Evolutionary conservation across 2,797 vertebrate genomes (phyloP), one percentile per base, ranked within the genome.

Genomic region (Ambastaia sidthimunki): DNA sequence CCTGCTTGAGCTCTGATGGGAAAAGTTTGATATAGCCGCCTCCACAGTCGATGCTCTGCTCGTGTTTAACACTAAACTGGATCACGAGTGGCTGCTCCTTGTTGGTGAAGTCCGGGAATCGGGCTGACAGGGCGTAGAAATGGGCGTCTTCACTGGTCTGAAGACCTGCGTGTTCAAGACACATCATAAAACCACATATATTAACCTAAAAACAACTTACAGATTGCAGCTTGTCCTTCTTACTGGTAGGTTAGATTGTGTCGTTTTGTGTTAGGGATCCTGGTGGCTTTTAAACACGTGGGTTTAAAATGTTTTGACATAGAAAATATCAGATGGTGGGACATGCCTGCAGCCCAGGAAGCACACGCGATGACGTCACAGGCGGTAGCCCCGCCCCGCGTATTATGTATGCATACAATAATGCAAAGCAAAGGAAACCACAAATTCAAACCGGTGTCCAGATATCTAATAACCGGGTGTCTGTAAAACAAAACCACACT

Each of bases 11-110:
- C n/a, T 87, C 87, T 18, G 92, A 93, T 52, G 95, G 92, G 87
- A 96, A 96, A 73, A 96, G 90, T 87, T 95, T 94, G 68, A 94
- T 82, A 80, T 92, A 95, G 67, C 94, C 91, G 1, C 94, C 95
- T 18, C 96, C 93, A 65, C 95, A 96, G 88, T 96, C 93, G 1
- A 96, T 91, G 57, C 80, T 95, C 87, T 96, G 93, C 87, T 97
- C 92, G 0, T 95, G 94, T 85, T 96, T 98, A 82, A 95, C 94
- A 55, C 90, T 91, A 87, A 95, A 96, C 85, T 94, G 89, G 75
- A 96, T 86, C 82, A 94, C 91, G 18, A 95, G 88, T 47, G 88
- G 89, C 87, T 96, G 84, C 21, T 91, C 94, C 80, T 94, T 87
- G 89, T 95, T 96, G 89, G 83, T 93, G 91, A 95, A 92, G 23